These are phyloP conservation scores for Chlorospingus semifuscus DNA, from an alignment of 2,797 vertebrate genomes.

Conservation along the genomic window DNA sequence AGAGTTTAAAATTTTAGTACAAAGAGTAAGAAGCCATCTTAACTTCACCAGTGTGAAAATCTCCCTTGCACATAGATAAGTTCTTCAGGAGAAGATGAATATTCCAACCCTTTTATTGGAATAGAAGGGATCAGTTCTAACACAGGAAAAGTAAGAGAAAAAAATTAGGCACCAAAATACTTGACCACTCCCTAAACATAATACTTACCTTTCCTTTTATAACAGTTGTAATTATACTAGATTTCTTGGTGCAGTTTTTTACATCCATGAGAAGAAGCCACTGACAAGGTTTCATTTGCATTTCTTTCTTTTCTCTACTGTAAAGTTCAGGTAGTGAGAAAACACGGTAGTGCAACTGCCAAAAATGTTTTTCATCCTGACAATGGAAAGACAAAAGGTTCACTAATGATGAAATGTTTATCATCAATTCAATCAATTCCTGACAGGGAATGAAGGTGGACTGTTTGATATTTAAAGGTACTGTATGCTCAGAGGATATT, in stretches of 20 bases:
- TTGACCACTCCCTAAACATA: background rate
- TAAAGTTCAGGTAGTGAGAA: background rate
- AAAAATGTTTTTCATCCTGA: background rate
- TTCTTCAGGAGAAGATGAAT: background rate
- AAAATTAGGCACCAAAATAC: background rate
- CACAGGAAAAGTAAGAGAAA: background rate
- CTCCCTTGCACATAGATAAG: background rate
- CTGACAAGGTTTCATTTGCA: background rate
- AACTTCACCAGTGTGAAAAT: background rate
- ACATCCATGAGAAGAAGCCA: background rate
- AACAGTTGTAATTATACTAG: background rate
- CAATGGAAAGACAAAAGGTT: background rate
- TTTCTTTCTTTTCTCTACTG: background rate
- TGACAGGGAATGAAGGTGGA: background rate
- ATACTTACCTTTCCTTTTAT: background rate
- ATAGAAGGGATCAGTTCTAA: background rate
- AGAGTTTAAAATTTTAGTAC: background rate
- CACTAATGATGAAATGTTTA: background rate
- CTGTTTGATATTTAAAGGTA: conserved; percentile 14
- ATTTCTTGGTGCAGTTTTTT: background rate
- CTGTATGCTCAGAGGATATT: background rate
- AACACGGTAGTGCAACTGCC: background rate
- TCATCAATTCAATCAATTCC: background rate
- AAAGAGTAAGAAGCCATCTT: background rate
- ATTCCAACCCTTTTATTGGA: background rate